Percentiles rank a stretch among this genome's conserved stretches.
Evolutionary conservation across 2,888 invertebrate species (phyloP).

Genomic region (Brachynemurus nebulosus): DNA sequence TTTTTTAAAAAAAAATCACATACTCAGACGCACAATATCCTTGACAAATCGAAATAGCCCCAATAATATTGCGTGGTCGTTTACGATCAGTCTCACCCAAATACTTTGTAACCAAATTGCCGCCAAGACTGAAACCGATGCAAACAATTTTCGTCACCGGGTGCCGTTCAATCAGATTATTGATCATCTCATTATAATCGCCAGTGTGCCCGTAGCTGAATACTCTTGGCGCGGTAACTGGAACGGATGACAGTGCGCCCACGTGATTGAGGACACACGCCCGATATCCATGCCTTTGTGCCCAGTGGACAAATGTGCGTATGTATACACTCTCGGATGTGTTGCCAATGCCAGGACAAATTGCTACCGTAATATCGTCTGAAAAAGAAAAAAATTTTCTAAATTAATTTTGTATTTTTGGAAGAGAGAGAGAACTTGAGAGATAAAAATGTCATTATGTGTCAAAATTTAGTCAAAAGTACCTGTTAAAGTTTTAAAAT

Average conservation of each 20-base stretch:
- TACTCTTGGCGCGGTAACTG: conserved; percentile 74
- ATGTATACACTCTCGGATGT: conserved; percentile 91
- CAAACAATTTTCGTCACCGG: conserved; percentile 64
- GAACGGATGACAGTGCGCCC: conserved; percentile 73
- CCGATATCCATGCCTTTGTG: conserved; percentile 80
- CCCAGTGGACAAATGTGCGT: conserved; percentile 82
- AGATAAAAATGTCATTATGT: too few relatives aligned
- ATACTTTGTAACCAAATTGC: conserved; percentile 86
- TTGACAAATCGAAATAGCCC: conserved; percentile 86
- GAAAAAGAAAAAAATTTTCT: conserved; percentile 22
- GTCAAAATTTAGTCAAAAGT: too few relatives aligned
- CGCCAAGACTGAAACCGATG: conserved; percentile 89
- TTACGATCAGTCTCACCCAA: conserved; percentile 59
- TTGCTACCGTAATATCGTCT: conserved; percentile 80
- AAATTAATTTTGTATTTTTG: too few relatives aligned
- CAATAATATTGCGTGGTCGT: conserved; percentile 58
- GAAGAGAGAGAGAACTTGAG: too few relatives aligned
- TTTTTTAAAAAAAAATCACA: conserved; percentile 34
- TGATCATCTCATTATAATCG: conserved; percentile 75
- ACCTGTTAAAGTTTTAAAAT: too few relatives aligned
- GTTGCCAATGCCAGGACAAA: conserved; percentile 88
- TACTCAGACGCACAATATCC: conserved; percentile 86
- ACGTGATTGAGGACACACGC: conserved; percentile 91
- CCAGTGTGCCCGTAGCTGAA: conserved; percentile 89
- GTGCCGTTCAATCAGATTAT: conserved; percentile 55